Conservation (phyloP, 2,113 vertebrate genomes). For the Nothoprocta perdicaria region DNA sequence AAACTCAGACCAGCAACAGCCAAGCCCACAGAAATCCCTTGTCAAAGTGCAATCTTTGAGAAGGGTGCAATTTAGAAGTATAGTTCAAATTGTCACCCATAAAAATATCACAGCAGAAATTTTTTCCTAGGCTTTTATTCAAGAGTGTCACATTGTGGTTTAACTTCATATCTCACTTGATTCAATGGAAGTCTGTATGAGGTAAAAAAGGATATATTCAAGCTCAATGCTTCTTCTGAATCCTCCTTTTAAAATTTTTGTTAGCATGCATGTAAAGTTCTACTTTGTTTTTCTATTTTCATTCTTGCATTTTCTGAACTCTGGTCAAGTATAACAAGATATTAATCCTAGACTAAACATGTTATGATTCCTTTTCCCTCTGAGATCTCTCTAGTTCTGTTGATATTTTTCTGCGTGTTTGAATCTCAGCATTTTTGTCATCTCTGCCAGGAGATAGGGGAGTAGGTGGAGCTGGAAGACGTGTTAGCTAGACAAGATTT, state of each 20-base stretch:
- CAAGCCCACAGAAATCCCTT: neutral
- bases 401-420: constrained; percentile 21
- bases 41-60: neutral
- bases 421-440: neutral
- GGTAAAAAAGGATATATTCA: neutral
- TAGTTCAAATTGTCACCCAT: neutral
- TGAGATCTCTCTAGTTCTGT: neutral
- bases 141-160: neutral
- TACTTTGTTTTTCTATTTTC: neutral
- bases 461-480: neutral
- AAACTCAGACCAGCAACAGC: neutral
- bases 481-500: constrained; percentile 13
- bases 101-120: neutral
- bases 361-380: neutral
- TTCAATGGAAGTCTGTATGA: neutral
- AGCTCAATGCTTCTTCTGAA: neutral
- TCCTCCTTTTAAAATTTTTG: neutral
- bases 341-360: constrained; percentile 18
- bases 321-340: constrained; percentile 14
- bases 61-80: neutral
- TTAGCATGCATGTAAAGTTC: neutral
- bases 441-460: constrained; percentile 9
- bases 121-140: neutral
- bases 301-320: constrained; percentile 2
- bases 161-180: neutral